Evolutionary conservation across 37 sponge, comb jelly and placozoan species (phyloP).

Genomic region (Beroe ovata): DNA sequence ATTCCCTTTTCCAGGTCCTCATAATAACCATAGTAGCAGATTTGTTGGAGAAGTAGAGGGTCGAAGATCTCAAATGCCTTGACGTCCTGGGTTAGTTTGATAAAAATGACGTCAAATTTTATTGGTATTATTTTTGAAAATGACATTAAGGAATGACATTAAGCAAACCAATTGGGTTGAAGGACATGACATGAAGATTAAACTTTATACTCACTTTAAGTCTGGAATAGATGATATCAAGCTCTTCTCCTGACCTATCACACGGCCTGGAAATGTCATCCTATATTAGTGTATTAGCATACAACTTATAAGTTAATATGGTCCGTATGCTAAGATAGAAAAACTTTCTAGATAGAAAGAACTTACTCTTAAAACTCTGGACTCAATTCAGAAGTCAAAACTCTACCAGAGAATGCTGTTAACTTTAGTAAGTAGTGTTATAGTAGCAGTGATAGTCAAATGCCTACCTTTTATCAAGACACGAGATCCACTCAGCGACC

Average conservation of each 20-base stretch:
- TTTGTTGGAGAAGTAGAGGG: constrained; percentile 50
- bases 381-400: neutral
- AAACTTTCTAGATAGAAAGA: neutral
- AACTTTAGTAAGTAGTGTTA: too few relatives aligned
- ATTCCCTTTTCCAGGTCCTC: constrained; percentile 57
- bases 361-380: neutral
- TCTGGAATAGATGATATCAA: constrained; percentile 27
- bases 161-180: neutral
- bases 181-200: too few relatives aligned
- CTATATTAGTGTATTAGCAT: too few relatives aligned
- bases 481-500: constrained; percentile 50
- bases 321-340: neutral
- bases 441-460: too few relatives aligned
- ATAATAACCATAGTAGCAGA: constrained; percentile 60
- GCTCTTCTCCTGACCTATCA: constrained; percentile 46
- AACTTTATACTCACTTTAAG: neutral
- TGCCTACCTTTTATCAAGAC: constrained; percentile 59
- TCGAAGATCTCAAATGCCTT: constrained; percentile 55
- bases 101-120: too few relatives aligned
- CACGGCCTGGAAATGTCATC: constrained; percentile 6
- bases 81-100: constrained; percentile 8
- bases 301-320: too few relatives aligned
- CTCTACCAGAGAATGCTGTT: neutral
- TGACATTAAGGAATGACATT: neutral
- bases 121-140: neutral